These are phyloP conservation scores for Leptopilina clavipes DNA, from an alignment of 1,140 invertebrate genomes.

Conservation along the genomic window DNA sequence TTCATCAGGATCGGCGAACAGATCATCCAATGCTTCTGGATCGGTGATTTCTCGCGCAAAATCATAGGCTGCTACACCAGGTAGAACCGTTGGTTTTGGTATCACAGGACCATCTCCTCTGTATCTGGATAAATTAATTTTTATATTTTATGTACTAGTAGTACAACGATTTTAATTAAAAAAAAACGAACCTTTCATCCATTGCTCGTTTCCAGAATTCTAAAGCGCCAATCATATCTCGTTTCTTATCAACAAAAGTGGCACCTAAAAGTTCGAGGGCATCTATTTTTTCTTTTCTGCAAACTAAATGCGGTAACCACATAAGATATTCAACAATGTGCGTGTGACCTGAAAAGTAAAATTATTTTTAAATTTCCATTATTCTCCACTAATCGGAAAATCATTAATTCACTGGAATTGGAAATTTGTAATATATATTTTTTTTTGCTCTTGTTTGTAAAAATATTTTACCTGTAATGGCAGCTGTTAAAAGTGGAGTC, in stretches of 20 bases:
- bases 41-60: conserved; percentile 88
- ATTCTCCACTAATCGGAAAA: conserved; percentile 71
- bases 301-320: conserved; percentile 79
- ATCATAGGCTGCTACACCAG: conserved; percentile 90
- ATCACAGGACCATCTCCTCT: conserved; percentile 77
- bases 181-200: conserved; percentile 80
- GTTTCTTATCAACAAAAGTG: conserved; percentile 96
- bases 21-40: conserved; percentile 86
- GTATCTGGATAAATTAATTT: conserved; percentile 65
- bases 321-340: conserved; percentile 96
- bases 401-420: background rate
- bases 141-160: background rate
- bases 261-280: conserved; percentile 95
- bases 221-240: conserved; percentile 93
- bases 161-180: background rate
- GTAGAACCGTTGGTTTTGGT: conserved; percentile 81
- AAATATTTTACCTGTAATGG: conserved; percentile 79
- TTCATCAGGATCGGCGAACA: conserved; percentile 93
- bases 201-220: conserved; percentile 93
- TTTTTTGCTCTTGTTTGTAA: too few relatives aligned
- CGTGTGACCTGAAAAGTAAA: conserved; percentile 81
- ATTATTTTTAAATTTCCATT: conserved; percentile 33
- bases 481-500: conserved; percentile 94
- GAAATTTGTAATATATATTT: too few relatives aligned
- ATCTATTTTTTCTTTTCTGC: conserved; percentile 88